Evolutionary conservation across 2,797 vertebrate genomes (phyloP).

Genomic region (Podarcis lilfordi): DNA sequence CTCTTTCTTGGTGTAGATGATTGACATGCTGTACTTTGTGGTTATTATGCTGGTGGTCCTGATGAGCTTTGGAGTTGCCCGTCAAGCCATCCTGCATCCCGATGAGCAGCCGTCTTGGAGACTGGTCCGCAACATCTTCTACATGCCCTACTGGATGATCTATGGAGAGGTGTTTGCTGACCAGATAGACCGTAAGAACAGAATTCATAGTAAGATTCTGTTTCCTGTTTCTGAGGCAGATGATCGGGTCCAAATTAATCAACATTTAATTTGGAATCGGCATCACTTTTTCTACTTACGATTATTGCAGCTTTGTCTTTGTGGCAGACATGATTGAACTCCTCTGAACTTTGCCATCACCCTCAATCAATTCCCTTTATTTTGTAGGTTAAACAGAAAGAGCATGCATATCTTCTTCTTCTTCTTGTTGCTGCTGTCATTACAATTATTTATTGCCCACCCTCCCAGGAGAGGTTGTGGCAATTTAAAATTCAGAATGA

Average conservation of each 20-base stretch:
- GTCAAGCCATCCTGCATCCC: constrained; percentile 97
- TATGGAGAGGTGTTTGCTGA: constrained; percentile 99
- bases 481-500: too few relatives aligned
- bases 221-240: constrained; percentile 94
- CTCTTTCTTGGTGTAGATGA: constrained; percentile 84
- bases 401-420: too few relatives aligned
- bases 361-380: too few relatives aligned
- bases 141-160: constrained; percentile 99
- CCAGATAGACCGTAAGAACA: constrained; percentile 99
- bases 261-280: constrained; percentile 72
- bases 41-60: constrained; percentile 99
- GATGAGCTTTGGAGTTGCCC: constrained; percentile 98
- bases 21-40: constrained; percentile 99
- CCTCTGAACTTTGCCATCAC: too few relatives aligned
- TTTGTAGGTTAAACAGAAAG: too few relatives aligned
- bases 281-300: constrained; percentile 11
- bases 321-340: background rate
- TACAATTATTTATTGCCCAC: too few relatives aligned
- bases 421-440: too few relatives aligned
- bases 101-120: constrained; percentile 98
- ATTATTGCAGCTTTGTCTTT: background rate
- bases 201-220: constrained; percentile 99
- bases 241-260: constrained; percentile 82
- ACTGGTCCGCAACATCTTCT: constrained; percentile 98
- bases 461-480: too few relatives aligned